Percentiles rank a stretch among this genome's conserved stretches.
Evolutionary conservation across 2,113 vertebrate genomes (phyloP).

Genomic region (Parus major): DNA sequence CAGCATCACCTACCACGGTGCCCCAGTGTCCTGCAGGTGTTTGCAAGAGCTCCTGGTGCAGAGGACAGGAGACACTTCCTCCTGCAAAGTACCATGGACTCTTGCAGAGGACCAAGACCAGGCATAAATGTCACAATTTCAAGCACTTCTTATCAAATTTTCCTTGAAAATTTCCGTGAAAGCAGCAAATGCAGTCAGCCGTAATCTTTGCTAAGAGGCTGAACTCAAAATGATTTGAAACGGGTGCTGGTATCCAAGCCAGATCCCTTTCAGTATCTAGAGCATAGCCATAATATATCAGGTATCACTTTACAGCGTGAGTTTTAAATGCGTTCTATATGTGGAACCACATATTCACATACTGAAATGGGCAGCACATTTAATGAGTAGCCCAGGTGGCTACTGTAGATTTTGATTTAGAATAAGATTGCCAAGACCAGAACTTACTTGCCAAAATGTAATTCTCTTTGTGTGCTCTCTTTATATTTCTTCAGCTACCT

Average conservation of each 20-base stretch:
- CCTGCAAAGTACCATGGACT: not conserved
- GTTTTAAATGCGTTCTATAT: not conserved
- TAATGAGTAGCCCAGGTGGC: slow-evolving; percentile 39
- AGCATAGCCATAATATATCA: not conserved
- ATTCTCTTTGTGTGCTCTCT: not conserved
- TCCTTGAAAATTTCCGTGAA: no score
- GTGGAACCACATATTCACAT: not conserved
- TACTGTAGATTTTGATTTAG: slow-evolving; percentile 19
- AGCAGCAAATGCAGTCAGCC: not conserved
- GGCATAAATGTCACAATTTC: not conserved
- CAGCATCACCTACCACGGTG: not conserved
- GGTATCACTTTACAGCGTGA: not conserved
- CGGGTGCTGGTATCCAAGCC: not conserved
- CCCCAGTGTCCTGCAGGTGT: not conserved
- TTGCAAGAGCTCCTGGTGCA: not conserved
- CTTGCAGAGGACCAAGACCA: not conserved
- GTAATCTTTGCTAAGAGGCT: not conserved
- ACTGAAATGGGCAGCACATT: not conserved
- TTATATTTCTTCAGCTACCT: not conserved
- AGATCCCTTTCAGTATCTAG: slow-evolving; percentile 21
- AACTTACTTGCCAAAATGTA: slow-evolving; percentile 1
- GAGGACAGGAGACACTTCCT: not conserved
- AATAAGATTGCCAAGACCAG: not conserved
- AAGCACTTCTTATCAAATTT: not conserved
- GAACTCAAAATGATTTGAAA: not conserved